Evolutionary conservation across 2,888 invertebrate species (phyloP), one percentile per base, ranked within the genome.

Genomic region (Desoria tigrina): DNA sequence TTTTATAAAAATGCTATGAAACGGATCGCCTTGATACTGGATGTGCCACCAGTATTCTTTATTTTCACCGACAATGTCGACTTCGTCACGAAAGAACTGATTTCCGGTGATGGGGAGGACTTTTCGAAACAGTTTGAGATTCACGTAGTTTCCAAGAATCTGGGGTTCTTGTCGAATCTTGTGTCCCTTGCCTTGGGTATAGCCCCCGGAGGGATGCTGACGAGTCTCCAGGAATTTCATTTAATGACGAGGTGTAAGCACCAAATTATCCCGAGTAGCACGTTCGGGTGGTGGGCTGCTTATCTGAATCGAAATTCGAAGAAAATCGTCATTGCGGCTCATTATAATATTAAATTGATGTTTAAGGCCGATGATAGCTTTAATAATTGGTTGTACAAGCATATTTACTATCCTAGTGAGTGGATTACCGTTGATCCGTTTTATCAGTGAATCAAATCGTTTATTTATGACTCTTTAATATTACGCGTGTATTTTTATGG

Each of bases 251-350:
- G 27, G 3, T 66, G 70, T 32, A 61, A 26, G 42, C 42, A 68
- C 28, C 21, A 51, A 18, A 68, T 68, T 4, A 62, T 65, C 1
- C 55, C 65, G 0, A 68, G 65, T 24, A 68, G 68, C 32, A 63
- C 57, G 1, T 68, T 62, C 42, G 54, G 57, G n/a, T 68, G 68
- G 68, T 68, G 68, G 68, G 68, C 65, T 16, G 68, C 68, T 39
- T 65, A 60, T 50, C 21, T 68, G 50, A 64, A 53, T 56, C 42
- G 37, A 26, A 63, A 60, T 61, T n/a, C 32, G 7, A 39, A 49
- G 3, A 63, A 63, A 42, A 60, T 61, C 49, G 63, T 69, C 1
- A 69, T 69, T 7, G 65, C 65, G 11, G 55, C 55, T 7, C 32
- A 55, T 55, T 6, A 27, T 28, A 55, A 55, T 32, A 3, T 45